Evolutionary conservation across 2,797 vertebrate species (phyloP), one percentile per base, ranked within the genome.

Genomic region (Coranthus polyacanthus): DNA sequence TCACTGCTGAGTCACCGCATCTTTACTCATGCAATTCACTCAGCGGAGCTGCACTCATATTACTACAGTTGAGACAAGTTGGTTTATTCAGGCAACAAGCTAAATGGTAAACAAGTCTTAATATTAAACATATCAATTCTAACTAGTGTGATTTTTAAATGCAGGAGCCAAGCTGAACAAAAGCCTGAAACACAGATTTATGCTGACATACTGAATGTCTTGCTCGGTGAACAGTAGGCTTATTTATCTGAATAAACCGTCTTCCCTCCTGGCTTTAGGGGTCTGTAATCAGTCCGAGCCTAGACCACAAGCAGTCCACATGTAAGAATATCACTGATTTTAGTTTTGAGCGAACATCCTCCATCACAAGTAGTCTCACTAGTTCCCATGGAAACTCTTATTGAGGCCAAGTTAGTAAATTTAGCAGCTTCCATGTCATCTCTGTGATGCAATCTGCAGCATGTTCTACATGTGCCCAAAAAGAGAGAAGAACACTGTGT

Each of bases 311-410:
- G 46, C 49, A 42, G 51, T 68, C 62, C 43, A 24, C 42, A 66
- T 67, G 66, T 62, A 64, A 56, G 20, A 15, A 72, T 41, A 75
- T 73, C 59, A 55, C 61, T 75, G 61, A 77, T 73, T 84, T 76
- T 52, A 72, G 72, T 76, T 70, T 71, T 65, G 74, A 75, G 68
- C 50, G 45, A 84, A 87, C 69, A 83, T 78, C 83, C 70, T 84
- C 72, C 60, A 86, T 85, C 80, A 81, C 76, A 75, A 86, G 88
- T 63, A 82, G 78, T 78, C 86, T 64, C 76, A 89, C 78, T 82
- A 83, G 91, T 92, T 92, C 88, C 91, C 89, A 90, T 92, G 92
- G 92, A 91, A 92, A 93, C 91, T 83, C 78, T 87, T 88, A 91
- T 90, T 88, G 84, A 90, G 89, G 88, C 83, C 88, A 88, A 84